phyloP scores from a whole-genome alignment of 1,140 invertebrate species.

The Sinonovacula constricta region DNA sequence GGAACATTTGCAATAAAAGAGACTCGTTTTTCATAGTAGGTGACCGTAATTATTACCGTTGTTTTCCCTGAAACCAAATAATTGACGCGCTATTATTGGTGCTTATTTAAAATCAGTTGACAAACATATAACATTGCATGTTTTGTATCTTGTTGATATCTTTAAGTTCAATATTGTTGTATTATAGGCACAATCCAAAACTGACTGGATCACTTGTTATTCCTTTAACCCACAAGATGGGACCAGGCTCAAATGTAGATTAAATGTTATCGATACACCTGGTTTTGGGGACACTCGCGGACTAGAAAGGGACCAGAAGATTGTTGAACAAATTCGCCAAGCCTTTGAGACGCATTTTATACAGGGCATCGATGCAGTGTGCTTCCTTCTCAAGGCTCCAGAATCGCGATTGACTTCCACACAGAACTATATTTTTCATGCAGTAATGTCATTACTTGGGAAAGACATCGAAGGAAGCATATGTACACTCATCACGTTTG shows the following conservation, averaged over 20 bases:
- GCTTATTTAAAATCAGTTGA: not conserved
- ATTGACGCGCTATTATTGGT: not conserved
- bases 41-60: no score
- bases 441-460: conserved; percentile 56
- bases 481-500: conserved; percentile 53
- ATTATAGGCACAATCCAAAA: conserved; percentile 37
- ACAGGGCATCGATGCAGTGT: conserved; percentile 52
- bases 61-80: not conserved
- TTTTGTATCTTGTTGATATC: not conserved
- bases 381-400: conserved; percentile 34
- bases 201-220: conserved; percentile 48
- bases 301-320: conserved; percentile 42
- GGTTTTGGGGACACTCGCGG: conserved; percentile 52
- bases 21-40: not conserved
- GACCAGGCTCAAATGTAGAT: not conserved
- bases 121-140: not conserved
- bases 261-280: conserved; percentile 36
- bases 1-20: not conserved
- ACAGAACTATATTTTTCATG: conserved; percentile 55
- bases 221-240: conserved; percentile 15
- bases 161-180: not conserved
- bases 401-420: conserved; percentile 21
- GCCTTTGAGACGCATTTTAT: conserved; percentile 20
- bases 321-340: conserved; percentile 47
- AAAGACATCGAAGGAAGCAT: conserved; percentile 58